phyloP scores from a whole-genome alignment of 2,113 vertebrate genomes.

The Pterophyllum scalare region DNA sequence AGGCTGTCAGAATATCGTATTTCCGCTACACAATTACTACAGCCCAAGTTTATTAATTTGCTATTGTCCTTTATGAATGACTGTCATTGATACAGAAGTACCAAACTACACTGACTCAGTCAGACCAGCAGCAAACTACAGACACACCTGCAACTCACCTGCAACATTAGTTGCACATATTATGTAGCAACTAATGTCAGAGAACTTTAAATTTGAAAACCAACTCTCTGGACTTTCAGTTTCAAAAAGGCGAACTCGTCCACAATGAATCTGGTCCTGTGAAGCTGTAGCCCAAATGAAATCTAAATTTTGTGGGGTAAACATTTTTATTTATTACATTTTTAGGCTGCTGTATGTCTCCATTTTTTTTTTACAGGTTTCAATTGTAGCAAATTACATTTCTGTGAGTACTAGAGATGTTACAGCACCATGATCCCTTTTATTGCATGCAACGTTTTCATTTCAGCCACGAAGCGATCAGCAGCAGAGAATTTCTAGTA shows the following conservation, averaged over 20 bases:
- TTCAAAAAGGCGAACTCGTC: background rate
- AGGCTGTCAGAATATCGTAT: background rate
- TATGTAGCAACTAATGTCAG: background rate
- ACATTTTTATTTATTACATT: background rate
- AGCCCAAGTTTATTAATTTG: too few species aligned
- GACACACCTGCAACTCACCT: too few species aligned
- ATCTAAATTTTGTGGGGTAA: background rate
- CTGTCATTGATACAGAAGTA: background rate
- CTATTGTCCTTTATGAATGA: too few species aligned
- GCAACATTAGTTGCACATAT: background rate
- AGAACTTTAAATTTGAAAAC: background rate
- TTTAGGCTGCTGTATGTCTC: background rate
- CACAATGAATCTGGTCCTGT: background rate
- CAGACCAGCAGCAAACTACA: background rate
- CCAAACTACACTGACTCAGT: background rate
- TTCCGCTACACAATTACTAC: background rate
- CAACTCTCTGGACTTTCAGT: background rate
- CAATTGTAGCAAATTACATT: background rate
- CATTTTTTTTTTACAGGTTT: too few species aligned
- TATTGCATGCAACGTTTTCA: background rate
- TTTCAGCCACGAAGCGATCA: background rate
- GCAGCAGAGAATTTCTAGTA: background rate
- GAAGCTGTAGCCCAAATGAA: background rate
- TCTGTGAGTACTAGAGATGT: background rate
- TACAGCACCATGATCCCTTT: background rate